Conservation (phyloP, 2,888 invertebrate species). For the Stenurella melanura region DNA sequence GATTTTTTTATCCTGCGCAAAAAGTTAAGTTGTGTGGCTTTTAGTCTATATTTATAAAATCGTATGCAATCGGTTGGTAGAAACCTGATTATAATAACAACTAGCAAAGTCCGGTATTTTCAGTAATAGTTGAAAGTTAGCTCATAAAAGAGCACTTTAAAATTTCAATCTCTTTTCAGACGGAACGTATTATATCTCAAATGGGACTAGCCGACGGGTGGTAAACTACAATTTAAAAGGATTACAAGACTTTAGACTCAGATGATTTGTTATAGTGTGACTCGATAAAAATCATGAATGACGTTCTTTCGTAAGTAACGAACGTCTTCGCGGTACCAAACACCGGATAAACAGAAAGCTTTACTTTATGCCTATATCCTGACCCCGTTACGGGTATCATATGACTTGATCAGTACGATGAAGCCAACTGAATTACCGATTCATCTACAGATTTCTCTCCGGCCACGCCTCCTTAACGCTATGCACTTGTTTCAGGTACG, state of each 20-base stretch:
- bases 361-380: constrained; percentile 18
- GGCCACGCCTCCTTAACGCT: constrained; percentile 22
- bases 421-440: constrained; percentile 32
- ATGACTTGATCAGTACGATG: constrained; percentile 14
- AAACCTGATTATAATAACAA: constrained; percentile 2
- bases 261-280: constrained; percentile 36
- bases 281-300: constrained; percentile 44
- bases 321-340: constrained; percentile 26
- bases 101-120: neutral
- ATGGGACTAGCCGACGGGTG: constrained; percentile 21
- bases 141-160: constrained; percentile 19
- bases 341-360: constrained; percentile 30
- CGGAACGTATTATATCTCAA: constrained; percentile 20
- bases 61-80: neutral
- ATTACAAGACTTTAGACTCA: constrained; percentile 32
- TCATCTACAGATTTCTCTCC: constrained; percentile 29
- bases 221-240: constrained; percentile 32
- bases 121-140: neutral
- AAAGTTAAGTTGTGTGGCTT: neutral
- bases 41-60: neutral
- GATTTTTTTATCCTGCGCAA: too few relatives aligned
- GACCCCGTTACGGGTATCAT: constrained; percentile 38
- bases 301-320: constrained; percentile 31
- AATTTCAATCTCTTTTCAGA: constrained; percentile 34
- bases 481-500: constrained; percentile 32